Conservation (phyloP, 2,797 vertebrate genomes). For the Sebastes alutus region DNA sequence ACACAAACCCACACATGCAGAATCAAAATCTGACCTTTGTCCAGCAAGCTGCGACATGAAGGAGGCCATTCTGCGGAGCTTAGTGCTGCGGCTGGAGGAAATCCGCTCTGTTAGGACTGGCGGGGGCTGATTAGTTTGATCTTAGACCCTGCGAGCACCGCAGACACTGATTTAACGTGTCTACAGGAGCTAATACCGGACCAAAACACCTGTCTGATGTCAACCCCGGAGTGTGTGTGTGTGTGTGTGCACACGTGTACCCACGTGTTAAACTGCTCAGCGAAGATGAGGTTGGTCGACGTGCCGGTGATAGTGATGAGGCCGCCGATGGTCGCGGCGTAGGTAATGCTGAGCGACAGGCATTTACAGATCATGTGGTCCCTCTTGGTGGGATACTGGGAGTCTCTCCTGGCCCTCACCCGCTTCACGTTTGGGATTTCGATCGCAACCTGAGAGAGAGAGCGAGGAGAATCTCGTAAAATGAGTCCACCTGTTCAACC, state of each 20-base stretch:
- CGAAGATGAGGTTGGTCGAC: conserved; percentile 97
- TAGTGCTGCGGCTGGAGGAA: conserved; percentile 57
- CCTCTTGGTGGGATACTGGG: conserved; percentile 88
- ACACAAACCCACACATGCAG: background rate
- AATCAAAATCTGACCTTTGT: conserved; percentile 68
- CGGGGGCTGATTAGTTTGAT: conserved; percentile 59
- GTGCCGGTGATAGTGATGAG: conserved; percentile 98
- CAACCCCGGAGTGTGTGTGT: background rate
- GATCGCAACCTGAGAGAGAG: conserved; percentile 44
- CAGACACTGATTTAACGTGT: background rate
- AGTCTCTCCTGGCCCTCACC: conserved; percentile 72
- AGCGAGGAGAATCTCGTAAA: background rate
- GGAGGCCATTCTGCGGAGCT: conserved; percentile 66
- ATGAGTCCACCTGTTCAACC: background rate
- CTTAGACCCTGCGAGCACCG: conserved; percentile 16
- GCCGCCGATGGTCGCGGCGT: conserved; percentile 95
- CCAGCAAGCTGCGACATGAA: conserved; percentile 67
- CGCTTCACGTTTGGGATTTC: conserved; percentile 74
- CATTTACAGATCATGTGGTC: conserved; percentile 99
- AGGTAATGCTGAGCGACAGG: conserved; percentile 95
- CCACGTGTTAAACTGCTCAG: conserved; percentile 98
- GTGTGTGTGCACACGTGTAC: conserved; percentile 1
- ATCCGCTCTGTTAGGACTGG: conserved; percentile 61
- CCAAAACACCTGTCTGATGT: background rate
- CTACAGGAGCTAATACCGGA: background rate